phyloP scores from a whole-genome alignment of 2,888 invertebrate genomes.

The Tetanocera ferruginea region DNA sequence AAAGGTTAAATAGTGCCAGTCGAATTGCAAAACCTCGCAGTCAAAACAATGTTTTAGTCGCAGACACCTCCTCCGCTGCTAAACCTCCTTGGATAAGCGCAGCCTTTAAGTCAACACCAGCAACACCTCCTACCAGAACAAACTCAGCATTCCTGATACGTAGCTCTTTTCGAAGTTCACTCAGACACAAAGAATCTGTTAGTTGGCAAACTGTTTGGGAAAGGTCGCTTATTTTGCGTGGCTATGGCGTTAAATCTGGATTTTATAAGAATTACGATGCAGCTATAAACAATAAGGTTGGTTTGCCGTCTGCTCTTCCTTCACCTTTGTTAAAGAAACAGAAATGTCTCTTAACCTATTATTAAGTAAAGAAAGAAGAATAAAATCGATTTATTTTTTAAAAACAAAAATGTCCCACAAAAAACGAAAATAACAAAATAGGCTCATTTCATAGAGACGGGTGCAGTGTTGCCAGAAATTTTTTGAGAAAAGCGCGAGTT shows the following conservation, averaged over 20 bases:
- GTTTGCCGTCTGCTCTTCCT: background rate
- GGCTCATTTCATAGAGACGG: too few species aligned
- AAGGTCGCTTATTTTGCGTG: slow-evolving; percentile 60
- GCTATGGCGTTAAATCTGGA: slow-evolving; percentile 56
- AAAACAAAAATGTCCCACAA: too few species aligned
- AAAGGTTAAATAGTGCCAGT: background rate
- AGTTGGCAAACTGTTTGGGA: slow-evolving; percentile 67
- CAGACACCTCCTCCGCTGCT: background rate
- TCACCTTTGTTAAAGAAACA: too few species aligned
- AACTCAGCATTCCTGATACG: slow-evolving; percentile 38
- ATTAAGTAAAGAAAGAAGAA: too few species aligned
- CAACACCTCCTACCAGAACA: slow-evolving; percentile 37
- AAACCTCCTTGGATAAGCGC: slow-evolving; percentile 63
- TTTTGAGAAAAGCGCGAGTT: too few species aligned
- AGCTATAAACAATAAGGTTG: slow-evolving; percentile 50
- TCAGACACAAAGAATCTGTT: slow-evolving; percentile 62
- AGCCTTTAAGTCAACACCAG: slow-evolving; percentile 22
- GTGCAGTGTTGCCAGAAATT: too few species aligned
- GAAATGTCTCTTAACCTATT: too few species aligned
- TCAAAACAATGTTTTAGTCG: background rate
- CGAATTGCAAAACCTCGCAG: background rate
- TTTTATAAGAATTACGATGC: slow-evolving; percentile 66
- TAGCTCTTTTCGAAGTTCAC: slow-evolving; percentile 59
- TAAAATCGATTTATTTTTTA: too few species aligned
- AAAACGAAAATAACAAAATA: too few species aligned